Evolutionary conservation across 2,888 invertebrate genomes (phyloP), one percentile per base, ranked within the genome.

Genomic region (Cryptosula pallasiana): DNA sequence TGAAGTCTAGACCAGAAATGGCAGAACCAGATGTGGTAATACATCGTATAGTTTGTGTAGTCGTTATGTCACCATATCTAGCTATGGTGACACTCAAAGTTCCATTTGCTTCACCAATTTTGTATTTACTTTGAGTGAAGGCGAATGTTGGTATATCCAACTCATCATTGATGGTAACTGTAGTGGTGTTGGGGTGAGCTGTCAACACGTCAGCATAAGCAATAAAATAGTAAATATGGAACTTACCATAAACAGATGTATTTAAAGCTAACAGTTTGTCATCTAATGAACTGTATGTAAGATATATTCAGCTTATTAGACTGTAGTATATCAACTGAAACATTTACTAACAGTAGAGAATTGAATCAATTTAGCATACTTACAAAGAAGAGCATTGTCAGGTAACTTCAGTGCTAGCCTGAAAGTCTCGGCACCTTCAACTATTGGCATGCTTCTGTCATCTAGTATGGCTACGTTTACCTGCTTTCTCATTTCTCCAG

Each of bases 371-470:
- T n/a, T n/a, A n/a, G n/a, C n/a, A 57, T 5, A 63, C 55, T 79
- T 78, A 1, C 82, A 82, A 1, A 85, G 75, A n/a, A 77, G 74
- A 57, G 80, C 84, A 71, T 80, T 80, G 57, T 76, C 76, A 1
- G 84, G 84, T 78, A 79, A 78, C 1, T 79, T 76, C 35, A 85
- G 78, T 9, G 81, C 76, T 16, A 84, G 76, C 74, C 81, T 77
- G 73, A 84, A 84, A 0, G 76, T 79, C 76, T 84, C 84, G 1
- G 76, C 73, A 1, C 84, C 84, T 75, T 85, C 85, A n/a, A 84
- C 74, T 1, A 75, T 72, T 0, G 84, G 83, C 69, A 78, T 78
- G 34, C 82, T 83, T 3, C 82, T 77, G 76, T 85, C 84, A 76
- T 84, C 84, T 55, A 84, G 73, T 45, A 85, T 83, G 32, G 76